phyloP scores from a whole-genome alignment of 30 jellyfish, hydroid and myxozoan species.

The Aurelia aurita complex sp. Pacific region DNA sequence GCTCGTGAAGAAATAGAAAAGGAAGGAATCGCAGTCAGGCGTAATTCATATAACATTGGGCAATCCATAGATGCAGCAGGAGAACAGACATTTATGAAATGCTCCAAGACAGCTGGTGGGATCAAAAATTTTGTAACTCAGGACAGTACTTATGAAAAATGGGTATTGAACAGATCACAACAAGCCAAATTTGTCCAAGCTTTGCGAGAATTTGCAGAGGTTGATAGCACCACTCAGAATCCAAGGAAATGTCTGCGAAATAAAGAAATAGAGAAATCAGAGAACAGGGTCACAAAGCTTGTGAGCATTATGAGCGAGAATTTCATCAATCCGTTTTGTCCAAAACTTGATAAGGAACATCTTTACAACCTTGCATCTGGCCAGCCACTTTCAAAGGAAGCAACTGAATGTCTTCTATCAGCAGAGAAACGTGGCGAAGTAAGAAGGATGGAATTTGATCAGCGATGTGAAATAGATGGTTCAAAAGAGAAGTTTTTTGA shows the following conservation, averaged over 20 bases:
- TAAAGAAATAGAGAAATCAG: constrained; percentile 52
- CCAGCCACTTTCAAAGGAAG: constrained; percentile 45
- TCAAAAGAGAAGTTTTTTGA: constrained; percentile 28
- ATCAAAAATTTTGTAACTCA: constrained; percentile 36
- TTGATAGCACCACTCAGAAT: constrained; percentile 36
- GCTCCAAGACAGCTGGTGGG: constrained; percentile 44
- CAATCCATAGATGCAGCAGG: constrained; percentile 48
- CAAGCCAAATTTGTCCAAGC: constrained; percentile 62
- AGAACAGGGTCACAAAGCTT: constrained; percentile 33
- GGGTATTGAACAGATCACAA: constrained; percentile 25
- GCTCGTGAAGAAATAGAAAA: constrained; percentile 49
- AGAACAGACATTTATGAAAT: constrained; percentile 47
- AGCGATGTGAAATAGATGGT: constrained; percentile 19
- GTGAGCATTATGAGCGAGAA: constrained; percentile 35
- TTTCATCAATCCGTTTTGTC: constrained; percentile 51
- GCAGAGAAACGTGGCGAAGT: constrained; percentile 42
- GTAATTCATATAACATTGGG: constrained; percentile 29
- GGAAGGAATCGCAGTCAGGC: constrained; percentile 46
- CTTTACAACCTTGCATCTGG: constrained; percentile 54
- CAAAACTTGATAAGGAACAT: constrained; percentile 32
- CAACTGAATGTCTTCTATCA: constrained; percentile 38
- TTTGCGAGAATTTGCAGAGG: constrained; percentile 44
- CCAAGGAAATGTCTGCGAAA: constrained; percentile 62
- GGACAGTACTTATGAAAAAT: background rate
- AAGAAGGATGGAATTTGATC: constrained; percentile 31